These are phyloP conservation scores for Colostygia pectinataria DNA, from an alignment of 2,888 invertebrate genomes.

Conservation along the genomic window DNA sequence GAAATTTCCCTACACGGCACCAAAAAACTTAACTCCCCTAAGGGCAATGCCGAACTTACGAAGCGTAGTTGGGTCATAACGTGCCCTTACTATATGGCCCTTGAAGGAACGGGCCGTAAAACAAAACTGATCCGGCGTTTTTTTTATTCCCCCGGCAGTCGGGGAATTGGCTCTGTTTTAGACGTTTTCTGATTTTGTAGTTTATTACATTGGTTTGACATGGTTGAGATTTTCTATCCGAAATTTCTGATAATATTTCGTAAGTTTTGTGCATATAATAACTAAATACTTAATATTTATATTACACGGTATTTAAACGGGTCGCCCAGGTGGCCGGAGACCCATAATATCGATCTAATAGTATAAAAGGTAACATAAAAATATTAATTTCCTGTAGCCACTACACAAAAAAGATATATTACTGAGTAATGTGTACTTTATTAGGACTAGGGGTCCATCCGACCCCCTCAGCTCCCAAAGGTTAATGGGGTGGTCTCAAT, in stretches of 20 bases:
- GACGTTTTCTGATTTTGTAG: slow-evolving; percentile 11
- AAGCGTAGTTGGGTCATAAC: slow-evolving; percentile 27
- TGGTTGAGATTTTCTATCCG: not conserved
- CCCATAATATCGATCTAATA: too few relatives aligned
- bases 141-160: slow-evolving; percentile 35
- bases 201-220: slow-evolving; percentile 3
- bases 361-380: not conserved
- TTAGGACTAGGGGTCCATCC: slow-evolving; percentile 5
- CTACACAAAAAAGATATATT: slow-evolving; percentile 7
- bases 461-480: slow-evolving; percentile 3
- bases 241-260: too few relatives aligned
- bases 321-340: too few relatives aligned
- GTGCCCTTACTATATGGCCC: slow-evolving; percentile 33
- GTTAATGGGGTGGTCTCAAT: slow-evolving; percentile 43
- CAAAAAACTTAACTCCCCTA: slow-evolving; percentile 35
- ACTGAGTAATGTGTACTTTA: not conserved
- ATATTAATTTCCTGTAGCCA: not conserved
- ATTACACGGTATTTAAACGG: too few relatives aligned
- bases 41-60: slow-evolving; percentile 33
- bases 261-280: too few relatives aligned
- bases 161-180: slow-evolving; percentile 4
- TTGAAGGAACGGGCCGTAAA: slow-evolving; percentile 30
- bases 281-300: too few relatives aligned
- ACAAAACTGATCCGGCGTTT: slow-evolving; percentile 36
- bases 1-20: slow-evolving; percentile 30